phyloP scores from a whole-genome alignment of 2,888 invertebrate genomes.

The Dysmachus trigonus region DNA sequence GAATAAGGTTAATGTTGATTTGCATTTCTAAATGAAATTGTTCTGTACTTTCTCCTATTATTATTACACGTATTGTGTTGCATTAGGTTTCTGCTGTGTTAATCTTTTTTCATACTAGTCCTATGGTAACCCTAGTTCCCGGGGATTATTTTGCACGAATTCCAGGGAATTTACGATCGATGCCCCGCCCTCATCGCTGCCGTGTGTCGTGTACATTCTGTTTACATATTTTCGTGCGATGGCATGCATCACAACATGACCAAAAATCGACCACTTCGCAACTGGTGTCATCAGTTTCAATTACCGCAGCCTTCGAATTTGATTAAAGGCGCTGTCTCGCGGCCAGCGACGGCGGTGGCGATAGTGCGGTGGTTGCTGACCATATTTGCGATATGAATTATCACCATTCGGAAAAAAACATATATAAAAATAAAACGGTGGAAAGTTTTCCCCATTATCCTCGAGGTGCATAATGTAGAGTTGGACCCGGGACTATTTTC shows the following conservation, averaged over 20 bases:
- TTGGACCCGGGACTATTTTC: no score
- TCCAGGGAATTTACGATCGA: neutral
- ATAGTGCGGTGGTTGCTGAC: neutral
- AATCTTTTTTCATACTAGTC: no score
- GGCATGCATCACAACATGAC: neutral
- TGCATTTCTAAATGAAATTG: no score
- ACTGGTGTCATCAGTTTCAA: neutral
- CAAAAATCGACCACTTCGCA: neutral
- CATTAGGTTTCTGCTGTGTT: no score
- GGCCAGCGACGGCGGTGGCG: no score
- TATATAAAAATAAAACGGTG: neutral
- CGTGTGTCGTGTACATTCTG: neutral
- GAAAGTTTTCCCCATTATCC: neutral
- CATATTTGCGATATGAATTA: neutral
- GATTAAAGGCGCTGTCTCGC: neutral
- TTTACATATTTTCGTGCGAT: neutral
- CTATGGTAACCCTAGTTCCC: no score
- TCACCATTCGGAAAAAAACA: neutral
- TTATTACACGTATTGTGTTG: no score
- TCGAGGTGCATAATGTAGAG: neutral
- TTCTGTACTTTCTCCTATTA: no score
- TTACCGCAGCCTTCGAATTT: neutral
- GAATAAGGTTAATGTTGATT: no score
- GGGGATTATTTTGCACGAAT: neutral
- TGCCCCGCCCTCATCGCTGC: neutral